Evolutionary conservation across 2,797 vertebrate genomes (phyloP).

Genomic region (Helostoma temminkii): DNA sequence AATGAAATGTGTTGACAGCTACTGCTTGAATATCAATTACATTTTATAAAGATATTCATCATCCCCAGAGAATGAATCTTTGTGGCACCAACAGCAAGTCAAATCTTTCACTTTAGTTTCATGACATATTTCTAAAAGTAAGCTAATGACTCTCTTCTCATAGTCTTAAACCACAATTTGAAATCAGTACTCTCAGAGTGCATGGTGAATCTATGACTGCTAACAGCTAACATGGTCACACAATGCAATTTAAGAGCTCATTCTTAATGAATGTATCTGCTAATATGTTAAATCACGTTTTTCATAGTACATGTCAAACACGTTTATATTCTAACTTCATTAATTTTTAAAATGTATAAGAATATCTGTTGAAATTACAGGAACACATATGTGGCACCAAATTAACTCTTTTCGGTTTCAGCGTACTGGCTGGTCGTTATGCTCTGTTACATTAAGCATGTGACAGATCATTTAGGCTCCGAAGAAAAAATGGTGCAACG

Average conservation of each 20-base stretch:
- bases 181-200: not conserved
- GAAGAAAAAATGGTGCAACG: conserved; percentile 68
- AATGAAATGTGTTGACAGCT: too few species aligned
- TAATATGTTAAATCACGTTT: too few species aligned
- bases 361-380: conserved; percentile 13
- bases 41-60: not conserved
- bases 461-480: conserved; percentile 64
- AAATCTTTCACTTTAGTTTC: not conserved
- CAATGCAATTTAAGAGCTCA: too few species aligned
- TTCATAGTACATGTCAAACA: not conserved
- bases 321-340: too few species aligned
- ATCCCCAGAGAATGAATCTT: not conserved
- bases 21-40: not conserved
- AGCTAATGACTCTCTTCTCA: not conserved
- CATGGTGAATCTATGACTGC: too few species aligned
- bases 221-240: too few species aligned
- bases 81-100: too few species aligned
- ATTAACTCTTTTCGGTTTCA: conserved; percentile 44
- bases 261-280: too few species aligned
- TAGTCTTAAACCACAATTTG: not conserved
- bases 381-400: conserved; percentile 43
- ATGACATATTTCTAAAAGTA: not conserved
- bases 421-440: conserved; percentile 37
- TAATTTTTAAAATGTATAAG: too few species aligned
- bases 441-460: conserved; percentile 62